Conservation (phyloP, 2,113 vertebrate species). For the Labeo catla region DNA sequence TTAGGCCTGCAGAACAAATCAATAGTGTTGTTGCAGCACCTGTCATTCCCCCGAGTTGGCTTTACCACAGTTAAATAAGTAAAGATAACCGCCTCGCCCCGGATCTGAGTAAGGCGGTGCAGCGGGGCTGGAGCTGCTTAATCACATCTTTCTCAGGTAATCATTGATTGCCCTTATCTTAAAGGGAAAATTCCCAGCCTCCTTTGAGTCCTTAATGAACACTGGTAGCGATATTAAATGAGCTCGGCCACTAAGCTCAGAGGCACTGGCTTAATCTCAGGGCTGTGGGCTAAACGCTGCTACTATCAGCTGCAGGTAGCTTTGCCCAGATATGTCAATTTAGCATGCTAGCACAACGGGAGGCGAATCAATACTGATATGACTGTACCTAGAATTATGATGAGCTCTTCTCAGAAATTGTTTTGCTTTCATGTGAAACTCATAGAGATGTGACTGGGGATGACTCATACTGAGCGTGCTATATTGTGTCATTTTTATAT, state of each 20-base stretch:
- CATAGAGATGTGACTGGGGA: no score
- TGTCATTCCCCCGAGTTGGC: neutral
- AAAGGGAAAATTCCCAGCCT: conserved; percentile 20
- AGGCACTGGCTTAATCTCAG: conserved; percentile 19
- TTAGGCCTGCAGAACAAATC: conserved; percentile 12
- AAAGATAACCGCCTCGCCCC: neutral
- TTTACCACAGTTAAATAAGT: conserved; percentile 8
- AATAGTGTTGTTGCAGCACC: neutral
- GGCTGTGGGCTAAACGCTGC: neutral
- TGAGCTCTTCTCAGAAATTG: neutral
- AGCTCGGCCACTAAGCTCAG: conserved; percentile 15
- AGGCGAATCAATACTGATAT: neutral
- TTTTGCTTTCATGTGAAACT: neutral
- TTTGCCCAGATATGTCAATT: conserved; percentile 1
- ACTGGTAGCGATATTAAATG: conserved; percentile 12
- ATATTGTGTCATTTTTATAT: neutral
- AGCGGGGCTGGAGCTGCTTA: neutral
- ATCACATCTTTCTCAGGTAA: conserved; percentile 23
- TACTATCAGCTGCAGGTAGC: neutral
- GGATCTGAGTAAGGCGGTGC: neutral
- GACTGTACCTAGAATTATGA: neutral
- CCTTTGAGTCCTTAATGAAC: conserved; percentile 21
- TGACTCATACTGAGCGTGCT: neutral
- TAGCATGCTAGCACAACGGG: conserved; percentile 6
- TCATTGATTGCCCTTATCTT: conserved; percentile 9